Evolutionary conservation across 2,888 invertebrate genomes (phyloP), one percentile per base, ranked within the genome.

Genomic region (Cataglyphis rosenhaueri): DNA sequence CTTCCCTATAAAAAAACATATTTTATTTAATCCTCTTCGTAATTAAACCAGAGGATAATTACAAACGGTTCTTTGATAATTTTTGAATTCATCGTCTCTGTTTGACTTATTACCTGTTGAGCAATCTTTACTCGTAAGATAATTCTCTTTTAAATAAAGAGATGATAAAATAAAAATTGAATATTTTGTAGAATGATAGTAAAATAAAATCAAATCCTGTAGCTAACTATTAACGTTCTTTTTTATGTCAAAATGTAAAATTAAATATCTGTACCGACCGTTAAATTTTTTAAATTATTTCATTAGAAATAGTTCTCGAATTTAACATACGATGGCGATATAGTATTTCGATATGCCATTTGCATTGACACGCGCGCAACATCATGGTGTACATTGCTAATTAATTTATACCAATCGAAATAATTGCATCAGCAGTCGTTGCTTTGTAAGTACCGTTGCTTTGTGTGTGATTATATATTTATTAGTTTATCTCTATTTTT

Each of bases 281-380:
- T 75, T 74, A 64, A 64, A 62, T 21, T 62, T 44, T 44, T 3
- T 1, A 12, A 71, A 21, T 25, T 18, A 29, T 41, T 57, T 68
- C n/a, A 18, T 12, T 55, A 0, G 25, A 25, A 29, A 9, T 73
- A 29, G 59, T 41, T 76, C 68, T 55, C 32, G n/a, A 12, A 55
- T n/a, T 55, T 0, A n/a, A 3, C 68, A 55, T 41, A 55, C 38
- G 76, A 76, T 76, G 76, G 76, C 76, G 68, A 55, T 68, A 57
- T 68, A 57, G 66, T 68, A 38, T 35, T 12, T 68, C 55, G 55
- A 57, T 55, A 25, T 0, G 52, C 1, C 38, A 41, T 76, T 66
- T n/a, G 15, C 55, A 68, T 25, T 25, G 35, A 18, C 52, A 25
- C 52, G 15, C 44, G 48, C 32, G 21, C 10, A 15, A 74, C 6